Conservation (phyloP, 2,113 vertebrate genomes). For the Symphodus melops region DNA sequence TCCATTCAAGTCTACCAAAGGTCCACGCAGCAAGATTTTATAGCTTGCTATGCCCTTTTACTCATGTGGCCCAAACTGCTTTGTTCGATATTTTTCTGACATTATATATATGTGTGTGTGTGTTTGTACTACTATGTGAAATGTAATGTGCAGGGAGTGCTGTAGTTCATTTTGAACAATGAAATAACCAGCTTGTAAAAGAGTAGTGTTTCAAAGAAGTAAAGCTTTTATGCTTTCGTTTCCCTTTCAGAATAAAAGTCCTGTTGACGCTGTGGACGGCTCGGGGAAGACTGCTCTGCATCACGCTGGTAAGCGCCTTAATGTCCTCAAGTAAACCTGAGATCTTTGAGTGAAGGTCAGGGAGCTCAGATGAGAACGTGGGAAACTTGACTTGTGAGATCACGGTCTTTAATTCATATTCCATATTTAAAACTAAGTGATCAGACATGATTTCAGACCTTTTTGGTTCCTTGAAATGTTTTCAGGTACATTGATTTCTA, state of each 20-base stretch:
- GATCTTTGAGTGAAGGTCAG: background rate
- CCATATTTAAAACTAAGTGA: constrained; percentile 19
- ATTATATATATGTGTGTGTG: no score
- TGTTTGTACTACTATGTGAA: no score
- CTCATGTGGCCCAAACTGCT: background rate
- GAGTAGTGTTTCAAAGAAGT: background rate
- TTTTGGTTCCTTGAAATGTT: constrained; percentile 7
- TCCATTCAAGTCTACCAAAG: background rate
- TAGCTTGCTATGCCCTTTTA: background rate
- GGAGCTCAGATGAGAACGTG: constrained; percentile 28
- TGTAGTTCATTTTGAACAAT: no score
- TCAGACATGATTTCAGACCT: constrained; percentile 9
- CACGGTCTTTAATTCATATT: constrained; percentile 28
- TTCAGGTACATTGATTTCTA: background rate
- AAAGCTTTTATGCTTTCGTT: constrained; percentile 13
- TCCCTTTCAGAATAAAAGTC: constrained; percentile 88
- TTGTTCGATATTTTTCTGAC: background rate
- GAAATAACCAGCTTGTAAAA: no score
- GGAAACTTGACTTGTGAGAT: constrained; percentile 45
- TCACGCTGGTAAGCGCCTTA: constrained; percentile 88
- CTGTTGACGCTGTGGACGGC: constrained; percentile 84
- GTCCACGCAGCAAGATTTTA: background rate
- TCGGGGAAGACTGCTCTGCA: constrained; percentile 92
- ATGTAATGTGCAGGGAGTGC: no score
- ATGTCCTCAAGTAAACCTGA: background rate